A percentile compares a stretch with the other conserved stretches of the same genome.
phyloP scores from a whole-genome alignment of 2,797 vertebrate species.

The Schizopygopsis malacanthus region DNA sequence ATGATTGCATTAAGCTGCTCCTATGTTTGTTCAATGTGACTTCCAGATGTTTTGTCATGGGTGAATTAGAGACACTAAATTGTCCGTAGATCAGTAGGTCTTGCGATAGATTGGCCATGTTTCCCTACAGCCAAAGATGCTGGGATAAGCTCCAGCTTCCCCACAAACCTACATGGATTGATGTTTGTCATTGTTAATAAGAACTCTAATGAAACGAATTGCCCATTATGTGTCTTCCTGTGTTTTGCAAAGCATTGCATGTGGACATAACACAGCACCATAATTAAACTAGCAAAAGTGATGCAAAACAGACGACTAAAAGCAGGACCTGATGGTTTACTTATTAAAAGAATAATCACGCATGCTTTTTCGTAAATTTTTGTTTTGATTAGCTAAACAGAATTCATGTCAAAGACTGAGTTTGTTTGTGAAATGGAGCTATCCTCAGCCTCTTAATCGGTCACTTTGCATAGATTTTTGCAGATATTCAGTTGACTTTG shows the following conservation, averaged over 20 bases:
- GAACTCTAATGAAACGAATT: not conserved
- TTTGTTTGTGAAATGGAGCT: not conserved
- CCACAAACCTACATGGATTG: not conserved
- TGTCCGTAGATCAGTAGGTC: not conserved
- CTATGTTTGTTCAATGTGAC: not conserved
- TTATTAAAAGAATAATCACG: not conserved
- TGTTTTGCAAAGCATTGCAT: conserved; percentile 1
- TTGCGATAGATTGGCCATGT: not conserved
- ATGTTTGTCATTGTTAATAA: not conserved
- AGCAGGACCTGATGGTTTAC: not conserved
- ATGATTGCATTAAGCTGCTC: not conserved
- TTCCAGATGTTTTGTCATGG: not conserved
- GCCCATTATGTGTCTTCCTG: not conserved
- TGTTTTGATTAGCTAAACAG: not conserved
- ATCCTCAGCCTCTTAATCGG: not conserved
- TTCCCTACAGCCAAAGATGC: not conserved
- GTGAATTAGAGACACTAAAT: not conserved
- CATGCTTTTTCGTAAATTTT: not conserved
- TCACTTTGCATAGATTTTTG: not conserved
- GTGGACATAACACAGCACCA: not conserved
- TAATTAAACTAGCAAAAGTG: not conserved
- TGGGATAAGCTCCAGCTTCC: not conserved
- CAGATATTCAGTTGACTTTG: not conserved
- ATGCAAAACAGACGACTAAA: not conserved
- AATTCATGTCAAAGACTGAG: not conserved